A percentile compares a stretch with the other conserved stretches of the same genome.
These are phyloP conservation scores for Anolis carolinensis DNA, from an alignment of 2,113 vertebrate species.

Conservation along the genomic window DNA sequence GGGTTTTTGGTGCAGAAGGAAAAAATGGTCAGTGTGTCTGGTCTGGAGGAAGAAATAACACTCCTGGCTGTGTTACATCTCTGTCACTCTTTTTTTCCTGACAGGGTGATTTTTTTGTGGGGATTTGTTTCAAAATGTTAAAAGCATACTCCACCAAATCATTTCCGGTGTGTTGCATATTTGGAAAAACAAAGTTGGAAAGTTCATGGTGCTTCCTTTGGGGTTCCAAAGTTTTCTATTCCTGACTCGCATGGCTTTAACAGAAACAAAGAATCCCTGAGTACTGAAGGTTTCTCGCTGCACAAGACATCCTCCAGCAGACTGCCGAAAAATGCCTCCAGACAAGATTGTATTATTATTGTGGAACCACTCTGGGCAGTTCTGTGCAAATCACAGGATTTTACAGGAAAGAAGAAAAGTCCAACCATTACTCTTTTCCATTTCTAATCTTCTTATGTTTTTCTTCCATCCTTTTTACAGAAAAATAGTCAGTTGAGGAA, in stretches of 20 bases:
- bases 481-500: too few species aligned
- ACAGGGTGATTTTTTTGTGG: conserved; percentile 62
- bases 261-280: conserved; percentile 13
- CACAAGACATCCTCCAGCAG: conserved; percentile 15
- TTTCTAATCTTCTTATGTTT: too few species aligned
- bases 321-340: conserved; percentile 21
- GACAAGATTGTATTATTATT: too few species aligned
- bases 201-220: neutral
- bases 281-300: conserved; percentile 18
- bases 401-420: too few species aligned
- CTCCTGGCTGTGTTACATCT: conserved; percentile 62
- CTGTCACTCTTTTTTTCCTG: conserved; percentile 58
- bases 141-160: conserved; percentile 37
- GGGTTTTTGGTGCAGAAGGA: conserved; percentile 67
- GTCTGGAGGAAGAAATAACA: conserved; percentile 67
- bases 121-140: conserved; percentile 54
- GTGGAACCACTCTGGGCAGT: too few species aligned
- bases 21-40: conserved; percentile 74
- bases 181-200: conserved; percentile 34
- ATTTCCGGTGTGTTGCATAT: conserved; percentile 49
- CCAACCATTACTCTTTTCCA: too few species aligned
- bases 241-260: conserved; percentile 10
- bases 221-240: conserved; percentile 19
- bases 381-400: too few species aligned
- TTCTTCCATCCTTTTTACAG: too few species aligned